Percentiles rank a stretch among this genome's conserved stretches.
phyloP scores from a whole-genome alignment of 2,888 invertebrate species.

The Germaria angustata region DNA sequence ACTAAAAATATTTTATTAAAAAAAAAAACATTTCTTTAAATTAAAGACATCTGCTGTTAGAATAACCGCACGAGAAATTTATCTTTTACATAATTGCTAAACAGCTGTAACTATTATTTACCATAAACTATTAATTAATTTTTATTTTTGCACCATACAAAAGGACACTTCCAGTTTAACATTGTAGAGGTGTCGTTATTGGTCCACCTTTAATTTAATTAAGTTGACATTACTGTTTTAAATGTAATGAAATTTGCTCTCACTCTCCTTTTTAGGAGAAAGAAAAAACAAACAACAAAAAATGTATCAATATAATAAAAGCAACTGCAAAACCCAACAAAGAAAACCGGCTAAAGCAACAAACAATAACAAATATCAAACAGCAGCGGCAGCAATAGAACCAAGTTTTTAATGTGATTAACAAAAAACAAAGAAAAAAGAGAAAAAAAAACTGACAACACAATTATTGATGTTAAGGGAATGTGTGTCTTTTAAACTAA shows the following conservation, averaged over 20 bases:
- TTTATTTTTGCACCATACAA: too few relatives aligned
- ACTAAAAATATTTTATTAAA: too few relatives aligned
- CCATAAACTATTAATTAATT: too few relatives aligned
- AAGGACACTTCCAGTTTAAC: too few relatives aligned
- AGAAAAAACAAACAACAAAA: background rate
- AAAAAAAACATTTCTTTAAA: too few relatives aligned
- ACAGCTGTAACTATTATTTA: too few relatives aligned
- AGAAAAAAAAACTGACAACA: constrained; percentile 43
- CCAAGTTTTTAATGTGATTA: background rate
- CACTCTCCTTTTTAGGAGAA: background rate
- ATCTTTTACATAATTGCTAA: too few relatives aligned
- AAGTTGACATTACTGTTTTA: constrained; percentile 30
- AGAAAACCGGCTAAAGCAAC: constrained; percentile 54
- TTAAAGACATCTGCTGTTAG: too few relatives aligned
- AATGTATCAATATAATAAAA: constrained; percentile 29
- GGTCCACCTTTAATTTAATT: background rate
- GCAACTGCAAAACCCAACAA: constrained; percentile 2
- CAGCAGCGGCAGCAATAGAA: constrained; percentile 1
- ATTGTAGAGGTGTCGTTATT: background rate
- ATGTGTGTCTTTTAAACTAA: constrained; percentile 10
- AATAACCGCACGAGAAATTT: too few relatives aligned
- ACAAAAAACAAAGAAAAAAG: constrained; percentile 36
- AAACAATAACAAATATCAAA: constrained; percentile 41
- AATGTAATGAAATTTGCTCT: constrained; percentile 23
- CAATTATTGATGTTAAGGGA: constrained; percentile 37